Evolutionary conservation across 1,140 invertebrate species (phyloP).

Genomic region (Anastrepha ludens): DNA sequence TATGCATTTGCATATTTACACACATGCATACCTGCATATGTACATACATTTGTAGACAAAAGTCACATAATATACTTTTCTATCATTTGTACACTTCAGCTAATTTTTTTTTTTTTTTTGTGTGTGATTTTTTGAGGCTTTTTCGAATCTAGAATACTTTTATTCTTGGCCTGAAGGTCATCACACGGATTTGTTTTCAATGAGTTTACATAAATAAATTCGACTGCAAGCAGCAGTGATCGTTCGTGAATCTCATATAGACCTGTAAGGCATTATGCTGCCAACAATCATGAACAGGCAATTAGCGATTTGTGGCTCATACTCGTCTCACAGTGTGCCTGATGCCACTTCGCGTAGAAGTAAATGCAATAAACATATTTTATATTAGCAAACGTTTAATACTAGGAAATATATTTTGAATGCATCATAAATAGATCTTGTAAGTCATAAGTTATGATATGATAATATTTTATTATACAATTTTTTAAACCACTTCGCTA

Average conservation of each 20-base stretch:
- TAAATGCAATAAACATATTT: no score
- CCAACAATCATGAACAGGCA: background rate
- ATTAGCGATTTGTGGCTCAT: background rate
- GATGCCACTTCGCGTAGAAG: no score
- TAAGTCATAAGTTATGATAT: no score
- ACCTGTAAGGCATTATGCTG: background rate
- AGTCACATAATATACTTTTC: no score
- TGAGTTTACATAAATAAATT: conserved; percentile 40
- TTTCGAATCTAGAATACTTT: background rate
- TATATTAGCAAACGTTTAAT: no score
- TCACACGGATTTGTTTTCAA: conserved; percentile 33
- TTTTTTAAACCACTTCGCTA: no score
- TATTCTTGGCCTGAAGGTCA: conserved; percentile 47
- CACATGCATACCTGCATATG: background rate
- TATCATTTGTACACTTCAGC: background rate
- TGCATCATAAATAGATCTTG: no score
- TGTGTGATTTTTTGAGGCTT: background rate
- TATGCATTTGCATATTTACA: background rate
- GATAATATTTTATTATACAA: no score
- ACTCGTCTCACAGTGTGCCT: no score
- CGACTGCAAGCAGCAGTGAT: background rate
- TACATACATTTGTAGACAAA: background rate
- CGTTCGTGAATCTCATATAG: background rate
- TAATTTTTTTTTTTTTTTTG: background rate
- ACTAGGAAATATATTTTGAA: no score